A percentile compares a stretch with the other conserved stretches of the same genome.
phyloP scores from a whole-genome alignment of 2,797 vertebrate genomes.

The Pempheris klunzingeri region DNA sequence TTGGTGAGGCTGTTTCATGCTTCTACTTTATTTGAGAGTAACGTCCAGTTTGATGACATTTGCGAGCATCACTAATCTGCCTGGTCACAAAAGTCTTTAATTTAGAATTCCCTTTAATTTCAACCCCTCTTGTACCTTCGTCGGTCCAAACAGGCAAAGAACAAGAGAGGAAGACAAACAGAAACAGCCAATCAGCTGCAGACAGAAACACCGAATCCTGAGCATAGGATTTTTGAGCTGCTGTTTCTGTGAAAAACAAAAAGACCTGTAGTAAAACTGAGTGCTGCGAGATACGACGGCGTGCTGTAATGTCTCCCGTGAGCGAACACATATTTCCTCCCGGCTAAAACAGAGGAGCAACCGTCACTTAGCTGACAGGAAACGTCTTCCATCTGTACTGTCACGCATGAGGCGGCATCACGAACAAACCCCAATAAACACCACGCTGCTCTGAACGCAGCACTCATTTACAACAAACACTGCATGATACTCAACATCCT shows the following conservation, averaged over 20 bases:
- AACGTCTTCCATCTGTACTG: constrained; percentile 77
- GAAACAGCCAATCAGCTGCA: not conserved
- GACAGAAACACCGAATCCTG: not conserved
- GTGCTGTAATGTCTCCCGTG: constrained; percentile 68
- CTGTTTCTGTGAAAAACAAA: constrained; percentile 40
- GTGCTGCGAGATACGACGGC: constrained; percentile 23
- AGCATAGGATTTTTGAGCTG: not conserved
- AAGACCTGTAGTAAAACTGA: constrained; percentile 41
- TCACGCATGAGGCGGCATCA: constrained; percentile 39
- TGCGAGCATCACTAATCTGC: not conserved
- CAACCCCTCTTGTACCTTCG: not conserved
- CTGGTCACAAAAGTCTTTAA: not conserved
- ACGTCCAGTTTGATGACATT: constrained; percentile 1
- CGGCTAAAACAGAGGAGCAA: constrained; percentile 50
- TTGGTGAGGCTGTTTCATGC: not conserved
- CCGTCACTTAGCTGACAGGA: constrained; percentile 70
- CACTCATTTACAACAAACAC: constrained; percentile 12
- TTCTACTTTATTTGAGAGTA: not conserved
- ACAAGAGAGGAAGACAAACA: not conserved
- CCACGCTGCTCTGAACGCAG: constrained; percentile 16
- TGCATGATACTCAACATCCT: constrained; percentile 8
- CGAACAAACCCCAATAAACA: constrained; percentile 37
- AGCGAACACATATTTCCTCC: constrained; percentile 66
- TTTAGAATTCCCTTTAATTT: not conserved
- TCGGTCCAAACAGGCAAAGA: not conserved